Evolutionary conservation across 2,113 vertebrate species (phyloP), one percentile per base, ranked within the genome.

Genomic region (Mesocricetus auratus): DNA sequence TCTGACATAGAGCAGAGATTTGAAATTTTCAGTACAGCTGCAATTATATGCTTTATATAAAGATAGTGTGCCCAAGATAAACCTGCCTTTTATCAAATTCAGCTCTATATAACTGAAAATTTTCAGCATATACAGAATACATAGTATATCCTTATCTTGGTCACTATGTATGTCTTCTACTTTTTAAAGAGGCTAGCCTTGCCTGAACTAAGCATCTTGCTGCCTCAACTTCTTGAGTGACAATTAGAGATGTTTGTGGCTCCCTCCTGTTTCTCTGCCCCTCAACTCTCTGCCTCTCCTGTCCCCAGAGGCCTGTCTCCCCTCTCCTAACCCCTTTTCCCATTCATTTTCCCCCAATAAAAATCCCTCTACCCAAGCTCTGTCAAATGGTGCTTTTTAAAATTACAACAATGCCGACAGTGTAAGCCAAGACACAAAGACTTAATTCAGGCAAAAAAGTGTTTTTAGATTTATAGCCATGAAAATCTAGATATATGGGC

Each of bases 1-100:
- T 56, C n/a, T 92, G 93, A 89, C 56, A 96, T 53, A 90, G 42
- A 26, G 45, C 39, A 92, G 39, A 45, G 24, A 85, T 92, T 15
- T 86, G 7, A n/a, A 73, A 92, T 22, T 29, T 50, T 86, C 42
- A 87, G 33, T 78, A 83, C 29, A 29, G 85, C 0, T 94, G 26
- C 56, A 87, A 42, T 24, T 78, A 73, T 39, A 93, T 0, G 1
- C 33, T 56, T 78, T 73, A 24, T 26, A 71, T 4, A 45, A 60
- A 26, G 5, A 56, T 13, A 81, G 5, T 58, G 5, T 56, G 5
- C 13, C 33, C 29, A 91, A 83, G 13, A 79, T 42, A 93, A 85
- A 82, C 22, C 26, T 77, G 17, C 13, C 31, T 85, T 91, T 90
- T 92, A 73, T 62, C 24, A 85, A 79, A 89, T 89, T 81, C 29